Evolutionary conservation across 2,888 invertebrate species (phyloP).

Genomic region (Imbricaverruca yamaguchii): DNA sequence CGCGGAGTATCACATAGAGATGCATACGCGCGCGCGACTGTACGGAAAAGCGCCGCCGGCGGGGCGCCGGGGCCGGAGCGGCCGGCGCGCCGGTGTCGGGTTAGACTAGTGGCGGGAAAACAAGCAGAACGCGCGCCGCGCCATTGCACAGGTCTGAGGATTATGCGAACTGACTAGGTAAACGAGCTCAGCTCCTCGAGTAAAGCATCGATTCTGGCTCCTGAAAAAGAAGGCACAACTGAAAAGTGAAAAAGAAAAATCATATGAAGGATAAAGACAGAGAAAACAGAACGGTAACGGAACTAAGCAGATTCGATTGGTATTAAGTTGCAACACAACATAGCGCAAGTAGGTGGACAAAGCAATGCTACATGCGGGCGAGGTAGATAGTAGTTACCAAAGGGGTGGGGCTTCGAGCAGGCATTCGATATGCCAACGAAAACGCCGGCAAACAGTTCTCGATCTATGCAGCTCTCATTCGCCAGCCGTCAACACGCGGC

Average conservation of each 20-base stretch:
- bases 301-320: background rate
- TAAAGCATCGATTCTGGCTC: background rate
- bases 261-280: background rate
- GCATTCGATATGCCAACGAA: background rate
- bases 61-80: background rate
- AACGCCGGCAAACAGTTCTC: background rate
- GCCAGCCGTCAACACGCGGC: background rate
- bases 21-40: background rate
- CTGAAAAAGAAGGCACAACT: conserved; percentile 16
- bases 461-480: background rate
- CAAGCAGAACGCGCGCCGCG: background rate
- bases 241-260: background rate
- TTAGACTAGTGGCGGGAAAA: background rate
- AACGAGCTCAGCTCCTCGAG: conserved; percentile 12
- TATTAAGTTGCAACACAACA: too few species aligned
- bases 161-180: conserved; percentile 1
- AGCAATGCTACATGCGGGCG: background rate
- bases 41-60: background rate
- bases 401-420: background rate
- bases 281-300: background rate
- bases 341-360: background rate
- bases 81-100: background rate
- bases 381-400: background rate
- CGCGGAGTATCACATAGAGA: background rate
- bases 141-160: background rate